phyloP scores from a whole-genome alignment of 1,140 invertebrate species.

The Panulirus ornatus region DNA sequence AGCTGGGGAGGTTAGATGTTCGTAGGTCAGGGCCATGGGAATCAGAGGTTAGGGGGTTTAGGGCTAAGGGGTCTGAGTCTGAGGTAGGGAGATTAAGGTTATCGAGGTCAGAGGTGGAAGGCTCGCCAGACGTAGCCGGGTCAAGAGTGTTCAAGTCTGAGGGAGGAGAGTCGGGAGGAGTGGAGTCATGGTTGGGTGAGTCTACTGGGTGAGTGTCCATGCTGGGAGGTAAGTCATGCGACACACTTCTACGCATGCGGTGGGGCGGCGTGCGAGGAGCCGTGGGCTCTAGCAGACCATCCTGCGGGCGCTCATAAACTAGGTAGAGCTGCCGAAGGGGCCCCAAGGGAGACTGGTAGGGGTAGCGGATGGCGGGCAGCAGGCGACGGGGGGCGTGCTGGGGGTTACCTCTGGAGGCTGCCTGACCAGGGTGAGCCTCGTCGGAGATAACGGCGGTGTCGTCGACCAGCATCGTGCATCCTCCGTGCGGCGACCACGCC shows the following conservation, averaged over 20 bases:
- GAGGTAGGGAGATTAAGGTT: not conserved
- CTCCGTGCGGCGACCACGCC: slow-evolving; percentile 60
- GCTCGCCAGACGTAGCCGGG: too few species aligned
- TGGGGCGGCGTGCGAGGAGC: slow-evolving; percentile 26
- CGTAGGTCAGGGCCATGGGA: not conserved
- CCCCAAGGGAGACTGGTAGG: slow-evolving; percentile 19
- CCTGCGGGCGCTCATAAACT: slow-evolving; percentile 11
- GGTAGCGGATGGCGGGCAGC: slow-evolving; percentile 2
- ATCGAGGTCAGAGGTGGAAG: not conserved
- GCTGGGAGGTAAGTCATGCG: slow-evolving; percentile 64
- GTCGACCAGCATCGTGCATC: slow-evolving; percentile 67
- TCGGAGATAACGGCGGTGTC: slow-evolving; percentile 57
- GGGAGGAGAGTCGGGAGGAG: slow-evolving; percentile 7
- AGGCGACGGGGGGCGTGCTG: not conserved
- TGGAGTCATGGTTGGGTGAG: slow-evolving; percentile 24
- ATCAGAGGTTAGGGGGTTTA: not conserved
- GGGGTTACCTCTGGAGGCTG: slow-evolving; percentile 67
- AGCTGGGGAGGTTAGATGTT: not conserved
- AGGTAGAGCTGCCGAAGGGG: slow-evolving; percentile 27
- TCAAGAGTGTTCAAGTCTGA: not conserved
- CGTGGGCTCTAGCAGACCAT: slow-evolving; percentile 37
- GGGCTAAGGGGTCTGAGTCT: not conserved
- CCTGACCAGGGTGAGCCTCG: slow-evolving; percentile 60
- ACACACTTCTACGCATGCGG: slow-evolving; percentile 73
- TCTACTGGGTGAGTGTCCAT: slow-evolving; percentile 58